A percentile compares a stretch with the other conserved stretches of the same genome.
Conservation (phyloP, 2,797 vertebrate genomes). For the Pangasius macronema region DNA sequence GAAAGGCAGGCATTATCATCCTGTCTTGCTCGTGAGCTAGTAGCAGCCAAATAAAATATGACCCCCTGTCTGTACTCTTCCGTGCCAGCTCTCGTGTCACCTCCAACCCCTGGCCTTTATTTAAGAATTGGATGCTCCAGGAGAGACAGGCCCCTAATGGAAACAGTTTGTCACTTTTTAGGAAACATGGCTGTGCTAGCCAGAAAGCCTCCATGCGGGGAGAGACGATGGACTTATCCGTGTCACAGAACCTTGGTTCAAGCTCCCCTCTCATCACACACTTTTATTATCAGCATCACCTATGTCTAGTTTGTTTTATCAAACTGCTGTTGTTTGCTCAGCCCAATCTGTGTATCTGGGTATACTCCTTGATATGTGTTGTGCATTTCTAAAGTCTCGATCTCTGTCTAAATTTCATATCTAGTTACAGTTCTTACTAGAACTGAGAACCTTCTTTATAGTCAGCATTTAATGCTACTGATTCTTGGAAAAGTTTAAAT, state of each 20-base stretch:
- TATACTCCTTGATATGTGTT: not conserved
- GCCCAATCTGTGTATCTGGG: conserved; percentile 1
- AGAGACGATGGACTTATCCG: conserved; percentile 29
- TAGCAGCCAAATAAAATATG: conserved; percentile 50
- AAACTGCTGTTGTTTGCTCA: not conserved
- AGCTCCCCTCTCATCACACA: not conserved
- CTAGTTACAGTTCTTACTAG: not conserved
- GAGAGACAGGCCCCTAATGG: conserved; percentile 50
- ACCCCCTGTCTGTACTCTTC: conserved; percentile 41
- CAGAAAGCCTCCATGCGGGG: not conserved
- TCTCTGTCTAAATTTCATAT: not conserved
- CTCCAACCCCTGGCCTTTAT: conserved; percentile 52
- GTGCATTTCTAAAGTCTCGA: not conserved
- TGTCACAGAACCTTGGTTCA: not conserved
- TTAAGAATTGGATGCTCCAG: conserved; percentile 48
- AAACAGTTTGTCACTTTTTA: conserved; percentile 49
- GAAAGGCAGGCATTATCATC: conserved; percentile 41
- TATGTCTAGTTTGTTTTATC: conserved; percentile 6
- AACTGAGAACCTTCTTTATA: not conserved
- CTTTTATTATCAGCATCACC: conserved; percentile 13
- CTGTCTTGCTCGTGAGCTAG: conserved; percentile 36
- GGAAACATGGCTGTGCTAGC: conserved; percentile 34
- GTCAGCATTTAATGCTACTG: not conserved
- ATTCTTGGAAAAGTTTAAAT: not conserved
- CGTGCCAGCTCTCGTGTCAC: conserved; percentile 50